Evolutionary conservation across 1,140 invertebrate genomes (phyloP), one percentile per base, ranked within the genome.

Genomic region (Bombus picipes): DNA sequence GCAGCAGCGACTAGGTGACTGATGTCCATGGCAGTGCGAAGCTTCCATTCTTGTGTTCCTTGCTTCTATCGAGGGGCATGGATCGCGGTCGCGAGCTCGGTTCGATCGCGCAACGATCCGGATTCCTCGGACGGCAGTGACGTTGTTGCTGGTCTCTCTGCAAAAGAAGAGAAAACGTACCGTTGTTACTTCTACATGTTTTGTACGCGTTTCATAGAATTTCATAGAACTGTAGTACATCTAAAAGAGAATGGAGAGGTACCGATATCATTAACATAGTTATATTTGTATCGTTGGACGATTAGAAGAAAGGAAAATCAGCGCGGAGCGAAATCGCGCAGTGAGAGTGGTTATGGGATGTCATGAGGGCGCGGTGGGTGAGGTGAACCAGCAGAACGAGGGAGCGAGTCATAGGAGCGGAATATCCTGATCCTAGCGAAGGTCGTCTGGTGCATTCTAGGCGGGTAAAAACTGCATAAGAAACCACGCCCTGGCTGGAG

Each of bases 391-490:
- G 66, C 22, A 32, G 75, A 71, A 62, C 43, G 47, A 53, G 28
- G 71, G 86, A 41, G 84, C 79, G 47, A 53, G 47, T 18, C 37
- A 81, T 39, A 74, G 72, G 66, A 68, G 83, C 85, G 92, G 92
- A 92, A 89, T 94, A 94, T 94, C 91, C 93, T 92, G 94, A 94
- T 95, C 92, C 90, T 89, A 91, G 87, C 92, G 94, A 95, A 95
- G 94, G 94, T 87, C 94, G 92, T 84, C 94, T 93, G 91, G 94
- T 94, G 94, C 93, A 94, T 94, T 94, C 92, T 94, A 94, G 88
- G 81, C 90, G 78, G 85, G 90, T 90, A 94, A 94, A 95, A 95
- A 94, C 89, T 92, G 90, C 93, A 93, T 94, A 94, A 92, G 92
- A 94, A 94, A 94, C 94, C 94, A 95, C 94, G 94, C 94, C 94